phyloP scores from a whole-genome alignment of 2,797 vertebrate species.

The Hydrocynus forskahlii region DNA sequence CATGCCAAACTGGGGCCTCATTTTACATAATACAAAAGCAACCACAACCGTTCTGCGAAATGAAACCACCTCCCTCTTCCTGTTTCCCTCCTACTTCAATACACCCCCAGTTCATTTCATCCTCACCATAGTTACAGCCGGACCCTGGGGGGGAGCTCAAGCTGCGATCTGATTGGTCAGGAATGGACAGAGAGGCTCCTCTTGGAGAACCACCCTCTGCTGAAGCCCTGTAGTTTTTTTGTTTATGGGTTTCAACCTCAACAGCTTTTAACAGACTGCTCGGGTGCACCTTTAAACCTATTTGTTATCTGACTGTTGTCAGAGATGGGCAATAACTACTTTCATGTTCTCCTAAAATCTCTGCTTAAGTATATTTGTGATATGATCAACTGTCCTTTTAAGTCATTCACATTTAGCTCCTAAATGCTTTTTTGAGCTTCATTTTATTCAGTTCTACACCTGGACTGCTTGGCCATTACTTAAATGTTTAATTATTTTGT shows the following conservation, averaged over 20 bases:
- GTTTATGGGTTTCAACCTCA: slow-evolving; percentile 12
- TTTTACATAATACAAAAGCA: not conserved
- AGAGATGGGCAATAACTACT: not conserved
- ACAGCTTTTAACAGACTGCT: not conserved
- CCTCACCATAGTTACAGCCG: slow-evolving; percentile 9
- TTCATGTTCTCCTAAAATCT: not conserved
- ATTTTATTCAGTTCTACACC: too few species aligned
- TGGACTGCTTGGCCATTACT: too few species aligned
- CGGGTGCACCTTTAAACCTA: too few species aligned
- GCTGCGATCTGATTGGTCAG: slow-evolving; percentile 41
- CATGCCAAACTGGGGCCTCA: not conserved
- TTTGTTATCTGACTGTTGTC: not conserved
- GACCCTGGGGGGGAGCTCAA: slow-evolving; percentile 9
- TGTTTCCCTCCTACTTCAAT: not conserved
- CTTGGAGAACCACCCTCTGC: slow-evolving; percentile 29
- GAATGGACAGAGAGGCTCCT: slow-evolving; percentile 9
- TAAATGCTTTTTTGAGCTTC: too few species aligned
- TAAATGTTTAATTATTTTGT: too few species aligned
- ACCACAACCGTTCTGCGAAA: slow-evolving; percentile 5
- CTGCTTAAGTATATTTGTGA: not conserved
- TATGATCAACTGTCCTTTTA: not conserved
- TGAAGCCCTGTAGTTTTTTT: not conserved
- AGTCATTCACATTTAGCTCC: not conserved
- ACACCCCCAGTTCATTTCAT: not conserved
- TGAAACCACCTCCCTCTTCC: not conserved